Conservation (phyloP, 2,113 vertebrate genomes). For the Prochilodus magdalenae region DNA sequence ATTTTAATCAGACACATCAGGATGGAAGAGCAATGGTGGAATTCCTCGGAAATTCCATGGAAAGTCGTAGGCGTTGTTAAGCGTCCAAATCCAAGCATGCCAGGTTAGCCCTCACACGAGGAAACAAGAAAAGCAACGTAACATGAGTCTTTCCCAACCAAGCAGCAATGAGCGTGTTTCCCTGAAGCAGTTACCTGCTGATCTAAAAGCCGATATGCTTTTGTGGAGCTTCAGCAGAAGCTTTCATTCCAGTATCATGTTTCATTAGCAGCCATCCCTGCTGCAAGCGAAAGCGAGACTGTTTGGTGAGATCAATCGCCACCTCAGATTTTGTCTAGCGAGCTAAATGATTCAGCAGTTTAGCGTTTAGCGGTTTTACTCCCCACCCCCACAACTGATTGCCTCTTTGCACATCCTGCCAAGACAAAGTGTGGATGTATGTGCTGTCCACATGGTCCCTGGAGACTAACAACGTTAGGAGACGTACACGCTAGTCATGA, state of each 20-base stretch:
- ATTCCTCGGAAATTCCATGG: not conserved
- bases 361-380: not conserved
- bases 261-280: not conserved
- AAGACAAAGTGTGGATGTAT: not conserved
- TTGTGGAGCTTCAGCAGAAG: constrained; percentile 5
- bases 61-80: not conserved
- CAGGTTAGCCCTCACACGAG: not conserved
- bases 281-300: not conserved
- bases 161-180: not conserved
- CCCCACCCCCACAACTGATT: not conserved
- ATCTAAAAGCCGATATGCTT: not conserved
- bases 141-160: not conserved
- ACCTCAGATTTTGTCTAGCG: not conserved
- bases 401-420: not conserved
- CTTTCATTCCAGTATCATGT: not conserved
- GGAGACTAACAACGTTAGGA: not conserved
- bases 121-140: not conserved
- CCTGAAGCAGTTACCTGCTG: not conserved
- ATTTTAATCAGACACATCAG: not conserved
- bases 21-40: not conserved
- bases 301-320: not conserved
- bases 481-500: not conserved
- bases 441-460: not conserved
- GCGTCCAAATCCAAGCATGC: not conserved
- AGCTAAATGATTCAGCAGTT: not conserved